Evolutionary conservation across 2,797 vertebrate species (phyloP), one percentile per base, ranked within the genome.

Genomic region (Perdix hodgsoniae): DNA sequence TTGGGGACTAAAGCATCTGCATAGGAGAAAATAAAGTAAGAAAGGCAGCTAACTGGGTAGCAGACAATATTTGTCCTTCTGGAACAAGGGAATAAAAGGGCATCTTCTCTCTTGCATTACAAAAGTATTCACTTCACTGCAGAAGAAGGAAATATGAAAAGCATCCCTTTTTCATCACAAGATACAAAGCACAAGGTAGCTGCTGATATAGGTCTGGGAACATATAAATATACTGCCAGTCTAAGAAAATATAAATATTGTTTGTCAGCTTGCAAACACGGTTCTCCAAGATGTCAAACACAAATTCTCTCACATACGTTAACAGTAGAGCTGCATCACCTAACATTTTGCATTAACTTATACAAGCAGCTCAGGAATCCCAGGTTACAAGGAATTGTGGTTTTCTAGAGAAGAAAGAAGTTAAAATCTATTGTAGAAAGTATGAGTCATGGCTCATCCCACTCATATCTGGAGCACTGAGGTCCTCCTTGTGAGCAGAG

Each of bases 261-360:
- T 71, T 65, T 59, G 65, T n/a, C 61, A 87, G 77, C 37, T 18
- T 65, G 44, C 11, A 87, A 40, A 40, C 73, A 69, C 27, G 10
- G 17, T 65, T 77, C 31, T 23, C 35, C 52, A n/a, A 76, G 35
- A 56, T 0, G 0, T 66, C 69, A 93, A 63, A 47, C 39, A 11
- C 60, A 63, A 88, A 39, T 4, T 3, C 19, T 90, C 86, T 86
- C 67, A 82, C 61, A 76, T 15, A 10, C 5, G 6, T 37, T 56
- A 76, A 61, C 27, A 21, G 4, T 31, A 29, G n/a, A 79, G 31
- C 10, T 74, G 40, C 74, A 71, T 71, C 44, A 84, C 33, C 40
- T 67, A 52, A 54, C 7, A 52, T 27, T 57, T 89, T 94, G 54
- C 26, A 57, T 91, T 74, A 71, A 57, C 77, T 90, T 69, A 64